Conservation (phyloP, 2,888 invertebrate species). For the Celastrina argiolus region DNA sequence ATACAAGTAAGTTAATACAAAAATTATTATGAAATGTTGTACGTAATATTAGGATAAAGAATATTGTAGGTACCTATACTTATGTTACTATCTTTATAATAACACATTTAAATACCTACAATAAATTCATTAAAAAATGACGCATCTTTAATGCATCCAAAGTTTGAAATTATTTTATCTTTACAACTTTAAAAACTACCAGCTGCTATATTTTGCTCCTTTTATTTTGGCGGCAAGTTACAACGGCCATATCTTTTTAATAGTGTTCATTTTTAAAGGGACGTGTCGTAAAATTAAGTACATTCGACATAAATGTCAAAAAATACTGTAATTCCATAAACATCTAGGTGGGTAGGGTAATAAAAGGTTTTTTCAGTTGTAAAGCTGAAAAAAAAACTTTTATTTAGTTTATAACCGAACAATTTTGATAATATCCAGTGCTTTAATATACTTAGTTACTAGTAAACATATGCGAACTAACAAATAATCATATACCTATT, state of each 20-base stretch:
- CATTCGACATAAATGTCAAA: conserved; percentile 1
- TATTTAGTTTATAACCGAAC: too few species aligned
- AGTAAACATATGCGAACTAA: too few species aligned
- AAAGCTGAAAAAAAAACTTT: too few species aligned
- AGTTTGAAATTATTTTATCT: neutral
- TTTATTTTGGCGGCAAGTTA: conserved; percentile 13
- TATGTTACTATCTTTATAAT: too few species aligned
- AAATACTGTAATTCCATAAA: neutral
- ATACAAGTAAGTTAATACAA: too few species aligned
- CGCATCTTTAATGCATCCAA: neutral
- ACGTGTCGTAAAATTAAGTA: conserved; percentile 10
- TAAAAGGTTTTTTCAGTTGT: neutral
- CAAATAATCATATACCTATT: too few species aligned
- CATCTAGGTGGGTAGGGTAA: neutral
- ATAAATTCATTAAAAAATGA: neutral
- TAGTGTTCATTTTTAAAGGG: conserved; percentile 1
- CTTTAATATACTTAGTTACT: too few species aligned
- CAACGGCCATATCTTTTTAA: conserved; percentile 3
- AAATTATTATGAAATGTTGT: too few species aligned
- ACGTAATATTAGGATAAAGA: too few species aligned
- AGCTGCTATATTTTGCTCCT: conserved; percentile 12
- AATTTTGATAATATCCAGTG: too few species aligned
- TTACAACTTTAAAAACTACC: conserved; percentile 1
- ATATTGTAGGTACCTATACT: too few species aligned
- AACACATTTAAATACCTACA: too few species aligned